Percentiles rank a stretch among this genome's conserved stretches.
Conservation (phyloP, 2,113 vertebrate genomes). For the Pelvicachromis taeniatus region DNA sequence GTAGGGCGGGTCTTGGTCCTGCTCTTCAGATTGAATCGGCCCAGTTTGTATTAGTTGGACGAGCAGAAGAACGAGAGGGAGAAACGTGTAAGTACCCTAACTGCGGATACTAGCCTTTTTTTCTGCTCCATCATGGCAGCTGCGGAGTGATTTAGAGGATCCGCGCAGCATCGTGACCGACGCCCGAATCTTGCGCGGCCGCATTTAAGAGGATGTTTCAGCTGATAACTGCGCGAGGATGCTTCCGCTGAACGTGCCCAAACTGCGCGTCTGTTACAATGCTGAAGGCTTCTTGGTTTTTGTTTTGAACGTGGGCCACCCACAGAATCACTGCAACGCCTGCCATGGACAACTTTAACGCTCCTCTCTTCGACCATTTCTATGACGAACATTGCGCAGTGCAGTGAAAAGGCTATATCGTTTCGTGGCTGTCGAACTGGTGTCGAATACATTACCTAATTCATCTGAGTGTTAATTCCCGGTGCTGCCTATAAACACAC, state of each 20-base stretch:
- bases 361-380: background rate
- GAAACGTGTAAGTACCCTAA: background rate
- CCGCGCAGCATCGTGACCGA: background rate
- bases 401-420: slow-evolving; percentile 61
- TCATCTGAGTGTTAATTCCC: background rate
- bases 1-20: slow-evolving; percentile 31
- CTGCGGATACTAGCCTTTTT: background rate
- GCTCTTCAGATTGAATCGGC: slow-evolving; percentile 50
- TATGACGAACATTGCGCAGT: slow-evolving; percentile 71
- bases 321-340: slow-evolving; percentile 18
- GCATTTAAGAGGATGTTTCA: slow-evolving; percentile 25
- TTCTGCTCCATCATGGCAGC: background rate
- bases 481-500: background rate
- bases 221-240: slow-evolving; percentile 51
- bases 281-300: slow-evolving; percentile 34
- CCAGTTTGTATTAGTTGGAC: slow-evolving; percentile 56
- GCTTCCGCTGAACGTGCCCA: slow-evolving; percentile 29
- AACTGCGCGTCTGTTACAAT: slow-evolving; percentile 57
- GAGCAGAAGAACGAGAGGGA: slow-evolving; percentile 4
- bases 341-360: background rate
- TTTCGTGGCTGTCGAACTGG: slow-evolving; percentile 40
- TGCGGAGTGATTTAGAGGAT: background rate
- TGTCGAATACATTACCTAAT: slow-evolving; percentile 47
- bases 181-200: background rate
- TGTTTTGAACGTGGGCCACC: slow-evolving; percentile 45